Conservation (phyloP, 2,888 invertebrate genomes). For the Tinea semifulvella region DNA sequence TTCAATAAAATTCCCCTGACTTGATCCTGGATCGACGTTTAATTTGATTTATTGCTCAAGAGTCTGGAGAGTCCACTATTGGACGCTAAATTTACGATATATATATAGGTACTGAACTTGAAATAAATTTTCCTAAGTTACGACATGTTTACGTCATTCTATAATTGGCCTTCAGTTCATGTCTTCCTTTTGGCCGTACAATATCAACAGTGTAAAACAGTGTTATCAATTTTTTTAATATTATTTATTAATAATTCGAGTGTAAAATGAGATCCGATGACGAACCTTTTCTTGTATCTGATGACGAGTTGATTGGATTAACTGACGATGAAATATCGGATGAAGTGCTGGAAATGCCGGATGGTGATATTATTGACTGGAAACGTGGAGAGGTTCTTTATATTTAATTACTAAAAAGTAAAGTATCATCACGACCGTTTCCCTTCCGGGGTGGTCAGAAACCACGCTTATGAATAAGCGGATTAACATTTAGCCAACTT, state of each 20-base stretch:
- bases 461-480: too few relatives aligned
- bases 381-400: conserved; percentile 7
- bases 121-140: too few relatives aligned
- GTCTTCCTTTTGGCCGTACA: conserved; percentile 10
- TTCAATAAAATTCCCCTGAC: too few relatives aligned
- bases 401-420: too few relatives aligned
- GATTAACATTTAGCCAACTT: too few relatives aligned
- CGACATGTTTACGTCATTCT: conserved; percentile 8
- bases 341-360: conserved; percentile 11
- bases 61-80: too few relatives aligned
- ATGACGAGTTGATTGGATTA: conserved; percentile 4
- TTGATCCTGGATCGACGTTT: too few relatives aligned
- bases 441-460: too few relatives aligned
- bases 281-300: conserved; percentile 7
- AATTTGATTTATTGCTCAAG: too few relatives aligned
- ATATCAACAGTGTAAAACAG: neutral
- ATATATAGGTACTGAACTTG: too few relatives aligned
- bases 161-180: conserved; percentile 12
- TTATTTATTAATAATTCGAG: neutral
- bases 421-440: too few relatives aligned
- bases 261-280: neutral
- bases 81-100: too few relatives aligned
- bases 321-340: conserved; percentile 12
- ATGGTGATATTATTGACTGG: conserved; percentile 11
- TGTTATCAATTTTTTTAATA: neutral